phyloP scores from a whole-genome alignment of 2,888 invertebrate genomes.

The Flabesymbios commensalis region DNA sequence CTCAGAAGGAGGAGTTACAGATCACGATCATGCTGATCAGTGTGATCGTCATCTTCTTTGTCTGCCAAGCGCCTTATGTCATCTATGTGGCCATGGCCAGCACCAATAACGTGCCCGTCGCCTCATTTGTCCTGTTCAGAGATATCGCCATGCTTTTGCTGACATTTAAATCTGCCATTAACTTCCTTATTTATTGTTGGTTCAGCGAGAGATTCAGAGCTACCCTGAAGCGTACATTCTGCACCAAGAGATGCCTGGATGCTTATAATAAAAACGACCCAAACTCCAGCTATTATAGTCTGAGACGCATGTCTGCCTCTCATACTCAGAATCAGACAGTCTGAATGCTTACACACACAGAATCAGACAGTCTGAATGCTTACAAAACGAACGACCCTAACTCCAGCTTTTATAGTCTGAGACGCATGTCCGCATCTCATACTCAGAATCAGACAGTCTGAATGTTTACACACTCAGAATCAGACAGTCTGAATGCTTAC shows the following conservation, averaged over 20 bases:
- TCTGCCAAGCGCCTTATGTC: conserved; percentile 54
- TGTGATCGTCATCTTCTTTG: conserved; percentile 55
- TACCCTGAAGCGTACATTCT: conserved; percentile 54
- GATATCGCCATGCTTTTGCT: conserved; percentile 39
- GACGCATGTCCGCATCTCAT: no score
- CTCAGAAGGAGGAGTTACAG: conserved; percentile 52
- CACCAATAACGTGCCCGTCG: conserved; percentile 13
- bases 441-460: no score
- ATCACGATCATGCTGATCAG: conserved; percentile 57
- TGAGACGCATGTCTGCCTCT: no score
- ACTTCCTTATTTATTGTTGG: conserved; percentile 60
- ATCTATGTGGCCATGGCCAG: conserved; percentile 36
- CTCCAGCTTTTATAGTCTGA: no score
- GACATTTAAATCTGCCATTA: conserved; percentile 53
- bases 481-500: no score
- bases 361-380: no score
- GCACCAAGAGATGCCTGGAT: conserved; percentile 39
- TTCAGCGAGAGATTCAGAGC: conserved; percentile 59
- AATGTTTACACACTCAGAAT: no score
- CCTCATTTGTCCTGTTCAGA: conserved; percentile 23
- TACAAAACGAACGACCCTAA: no score
- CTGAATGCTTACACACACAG: no score
- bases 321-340: no score
- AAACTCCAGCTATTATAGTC: conserved; percentile 21
- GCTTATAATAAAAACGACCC: conserved; percentile 27